phyloP scores from a whole-genome alignment of 1,140 invertebrate species.

The Diabrotica virgifera region DNA sequence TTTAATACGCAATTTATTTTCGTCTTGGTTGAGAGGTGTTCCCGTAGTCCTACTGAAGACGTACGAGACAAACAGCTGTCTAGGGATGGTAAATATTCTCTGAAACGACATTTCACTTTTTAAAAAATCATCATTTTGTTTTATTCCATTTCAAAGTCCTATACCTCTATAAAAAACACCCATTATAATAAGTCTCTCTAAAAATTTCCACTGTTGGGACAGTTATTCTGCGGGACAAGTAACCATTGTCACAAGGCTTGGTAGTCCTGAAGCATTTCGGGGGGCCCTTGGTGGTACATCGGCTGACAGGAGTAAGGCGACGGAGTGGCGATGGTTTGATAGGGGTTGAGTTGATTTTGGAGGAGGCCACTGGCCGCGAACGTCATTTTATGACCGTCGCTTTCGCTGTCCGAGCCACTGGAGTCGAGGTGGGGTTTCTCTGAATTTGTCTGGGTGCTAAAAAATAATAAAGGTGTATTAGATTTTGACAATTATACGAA shows the following conservation, averaged over 20 bases:
- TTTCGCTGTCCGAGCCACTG: slow-evolving; percentile 46
- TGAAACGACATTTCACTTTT: too few relatives aligned
- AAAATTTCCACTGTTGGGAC: slow-evolving; percentile 24
- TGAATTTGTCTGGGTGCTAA: slow-evolving; percentile 39
- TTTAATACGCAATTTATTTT: too few relatives aligned
- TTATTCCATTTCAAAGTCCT: too few relatives aligned
- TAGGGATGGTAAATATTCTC: too few relatives aligned
- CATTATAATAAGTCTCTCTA: slow-evolving; percentile 18
- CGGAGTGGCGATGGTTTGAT: slow-evolving; percentile 35
- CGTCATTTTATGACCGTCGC: slow-evolving; percentile 38
- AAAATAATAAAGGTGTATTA: slow-evolving; percentile 30
- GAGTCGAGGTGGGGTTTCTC: slow-evolving; percentile 47
- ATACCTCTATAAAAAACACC: too few relatives aligned
- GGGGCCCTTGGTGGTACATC: slow-evolving; percentile 41
- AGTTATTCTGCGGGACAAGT: slow-evolving; percentile 27
- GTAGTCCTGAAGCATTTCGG: slow-evolving; percentile 45
- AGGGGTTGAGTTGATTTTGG: slow-evolving; percentile 38
- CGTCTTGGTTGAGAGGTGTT: too few relatives aligned
- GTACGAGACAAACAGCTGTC: too few relatives aligned
- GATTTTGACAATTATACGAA: too few relatives aligned
- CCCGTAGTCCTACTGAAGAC: too few relatives aligned
- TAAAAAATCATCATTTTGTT: too few relatives aligned
- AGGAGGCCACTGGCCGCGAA: slow-evolving; percentile 32
- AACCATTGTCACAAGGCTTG: slow-evolving; percentile 50
- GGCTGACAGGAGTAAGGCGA: slow-evolving; percentile 37